Evolutionary conservation across 2,113 vertebrate genomes (phyloP).

Genomic region (Hypanus sabinus): DNA sequence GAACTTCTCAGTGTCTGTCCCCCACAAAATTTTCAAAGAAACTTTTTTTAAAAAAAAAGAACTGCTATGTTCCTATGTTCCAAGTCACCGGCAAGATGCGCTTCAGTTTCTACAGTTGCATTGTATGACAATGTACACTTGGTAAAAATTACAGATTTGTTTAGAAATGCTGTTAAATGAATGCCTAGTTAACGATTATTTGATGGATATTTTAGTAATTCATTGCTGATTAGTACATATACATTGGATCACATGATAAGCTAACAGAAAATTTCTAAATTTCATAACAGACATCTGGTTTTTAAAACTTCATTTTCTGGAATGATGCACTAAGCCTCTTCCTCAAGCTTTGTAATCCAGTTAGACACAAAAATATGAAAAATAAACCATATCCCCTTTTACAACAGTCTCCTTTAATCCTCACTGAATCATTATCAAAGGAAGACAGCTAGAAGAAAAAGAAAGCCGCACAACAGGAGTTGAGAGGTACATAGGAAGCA

Average conservation of each 20-base stretch:
- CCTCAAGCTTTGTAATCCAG: conserved; percentile 9
- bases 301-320: conserved; percentile 12
- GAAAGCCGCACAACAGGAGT: conserved; percentile 18
- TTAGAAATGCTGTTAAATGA: not conserved
- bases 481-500: conserved; percentile 8
- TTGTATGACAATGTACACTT: not conserved
- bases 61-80: not conserved
- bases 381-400: conserved; percentile 35
- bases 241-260: conserved; percentile 10
- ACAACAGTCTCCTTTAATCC: conserved; percentile 22
- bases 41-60: not conserved
- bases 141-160: not conserved
- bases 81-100: not conserved
- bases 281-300: not conserved
- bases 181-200: not conserved
- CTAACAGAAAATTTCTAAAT: not conserved
- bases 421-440: conserved; percentile 32
- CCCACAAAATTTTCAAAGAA: not conserved
- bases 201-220: not conserved
- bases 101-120: not conserved
- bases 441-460: conserved; percentile 8
- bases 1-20: not conserved
- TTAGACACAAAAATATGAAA: conserved; percentile 29
- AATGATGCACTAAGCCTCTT: not conserved
- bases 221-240: not conserved